Conservation (phyloP, 2,113 vertebrate species). For the Myotis yumanensis region DNA sequence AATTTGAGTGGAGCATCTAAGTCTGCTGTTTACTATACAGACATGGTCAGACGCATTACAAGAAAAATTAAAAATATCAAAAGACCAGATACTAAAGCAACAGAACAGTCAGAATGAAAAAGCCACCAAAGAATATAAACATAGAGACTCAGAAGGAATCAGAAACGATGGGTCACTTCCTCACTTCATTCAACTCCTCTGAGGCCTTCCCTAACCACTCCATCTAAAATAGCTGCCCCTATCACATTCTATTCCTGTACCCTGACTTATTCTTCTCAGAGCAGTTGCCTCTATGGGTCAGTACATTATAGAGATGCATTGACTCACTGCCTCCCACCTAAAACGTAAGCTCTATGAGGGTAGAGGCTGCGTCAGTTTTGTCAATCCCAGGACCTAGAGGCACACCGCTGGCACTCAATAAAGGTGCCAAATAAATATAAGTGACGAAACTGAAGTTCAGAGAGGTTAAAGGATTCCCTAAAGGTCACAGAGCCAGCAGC, state of each 20-base stretch:
- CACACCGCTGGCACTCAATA: not conserved
- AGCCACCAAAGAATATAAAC: conserved; percentile 21
- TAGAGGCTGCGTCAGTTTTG: not conserved
- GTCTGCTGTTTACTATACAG: not conserved
- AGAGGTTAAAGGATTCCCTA: conserved; percentile 57
- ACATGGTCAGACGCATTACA: not conserved
- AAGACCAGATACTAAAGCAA: not conserved
- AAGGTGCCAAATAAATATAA: not conserved
- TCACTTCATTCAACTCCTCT: not conserved
- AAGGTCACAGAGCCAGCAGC: conserved; percentile 51
- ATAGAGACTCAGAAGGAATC: not conserved
- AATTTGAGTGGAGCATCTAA: not conserved
- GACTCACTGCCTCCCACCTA: not conserved
- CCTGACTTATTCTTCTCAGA: not conserved
- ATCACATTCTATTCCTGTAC: not conserved
- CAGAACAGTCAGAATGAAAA: not conserved
- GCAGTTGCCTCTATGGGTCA: not conserved
- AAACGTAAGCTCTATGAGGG: not conserved
- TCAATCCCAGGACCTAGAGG: not conserved
- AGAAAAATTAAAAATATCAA: conserved; percentile 40
- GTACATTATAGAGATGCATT: not conserved
- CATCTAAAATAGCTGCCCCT: not conserved
- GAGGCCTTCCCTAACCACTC: not conserved
- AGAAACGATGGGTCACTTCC: not conserved
- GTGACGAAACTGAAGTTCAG: not conserved